Evolutionary conservation across 2,888 invertebrate genomes (phyloP).

Genomic region (Dioctria linearis): DNA sequence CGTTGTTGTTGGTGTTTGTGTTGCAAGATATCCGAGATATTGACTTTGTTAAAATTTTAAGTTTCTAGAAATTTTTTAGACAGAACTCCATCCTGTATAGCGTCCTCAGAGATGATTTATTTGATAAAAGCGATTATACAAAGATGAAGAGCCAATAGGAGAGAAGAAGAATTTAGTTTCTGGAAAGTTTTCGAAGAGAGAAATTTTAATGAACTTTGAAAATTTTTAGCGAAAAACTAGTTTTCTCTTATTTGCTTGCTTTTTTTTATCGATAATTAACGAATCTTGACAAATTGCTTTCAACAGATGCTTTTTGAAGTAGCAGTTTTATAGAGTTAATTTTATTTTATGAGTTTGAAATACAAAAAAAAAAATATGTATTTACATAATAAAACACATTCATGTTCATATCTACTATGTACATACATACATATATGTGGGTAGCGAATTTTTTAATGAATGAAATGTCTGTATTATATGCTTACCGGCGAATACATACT

Average conservation of each 20-base stretch:
- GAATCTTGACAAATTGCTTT: constrained; percentile 1
- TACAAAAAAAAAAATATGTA: too few relatives aligned
- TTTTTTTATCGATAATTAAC: not conserved
- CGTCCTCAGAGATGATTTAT: constrained; percentile 5
- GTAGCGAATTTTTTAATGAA: too few relatives aligned
- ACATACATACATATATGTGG: too few relatives aligned
- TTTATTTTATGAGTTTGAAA: too few relatives aligned
- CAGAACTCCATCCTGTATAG: not conserved
- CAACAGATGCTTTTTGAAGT: not conserved
- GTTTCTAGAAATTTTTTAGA: not conserved
- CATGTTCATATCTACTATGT: too few relatives aligned
- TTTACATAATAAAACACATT: too few relatives aligned
- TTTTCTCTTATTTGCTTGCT: not conserved
- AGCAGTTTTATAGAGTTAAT: too few relatives aligned
- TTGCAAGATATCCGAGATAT: not conserved
- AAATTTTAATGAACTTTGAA: constrained; percentile 2
- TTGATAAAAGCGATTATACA: constrained; percentile 4
- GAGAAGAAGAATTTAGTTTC: not conserved
- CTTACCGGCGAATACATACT: too few relatives aligned
- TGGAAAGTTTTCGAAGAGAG: not conserved
- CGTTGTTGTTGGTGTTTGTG: too few relatives aligned
- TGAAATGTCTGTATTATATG: too few relatives aligned
- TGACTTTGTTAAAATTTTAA: not conserved
- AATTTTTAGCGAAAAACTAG: constrained; percentile 1
- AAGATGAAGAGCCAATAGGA: not conserved